These are phyloP conservation scores for Hecatera dysodea DNA, from an alignment of 2,888 invertebrate species.

Conservation along the genomic window DNA sequence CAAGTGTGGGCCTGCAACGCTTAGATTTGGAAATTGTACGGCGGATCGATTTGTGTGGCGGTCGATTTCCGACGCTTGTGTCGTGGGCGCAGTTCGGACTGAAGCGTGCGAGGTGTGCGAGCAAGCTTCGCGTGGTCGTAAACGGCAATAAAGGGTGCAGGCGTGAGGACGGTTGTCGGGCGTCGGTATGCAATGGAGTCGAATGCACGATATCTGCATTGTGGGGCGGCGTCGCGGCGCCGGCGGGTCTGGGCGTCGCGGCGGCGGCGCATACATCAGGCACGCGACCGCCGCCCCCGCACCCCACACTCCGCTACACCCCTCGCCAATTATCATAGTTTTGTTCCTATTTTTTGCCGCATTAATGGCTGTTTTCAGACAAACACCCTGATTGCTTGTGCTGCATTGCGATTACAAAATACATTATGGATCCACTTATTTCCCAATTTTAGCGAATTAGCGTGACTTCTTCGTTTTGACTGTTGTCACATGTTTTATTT, in stretches of 20 bases:
- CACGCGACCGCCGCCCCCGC: constrained; percentile 82
- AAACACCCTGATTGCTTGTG: constrained; percentile 65
- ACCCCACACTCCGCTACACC: constrained; percentile 63
- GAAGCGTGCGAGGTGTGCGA: constrained; percentile 32
- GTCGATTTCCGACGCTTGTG: constrained; percentile 61
- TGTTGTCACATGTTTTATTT: neutral
- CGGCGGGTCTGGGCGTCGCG: constrained; percentile 88
- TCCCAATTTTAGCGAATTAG: neutral
- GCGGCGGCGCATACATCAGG: constrained; percentile 90
- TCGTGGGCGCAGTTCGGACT: constrained; percentile 33
- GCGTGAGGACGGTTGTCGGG: constrained; percentile 75
- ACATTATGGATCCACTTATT: constrained; percentile 30
- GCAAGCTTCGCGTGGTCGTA: constrained; percentile 74
- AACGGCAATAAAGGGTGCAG: constrained; percentile 74
- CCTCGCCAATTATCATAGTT: constrained; percentile 84
- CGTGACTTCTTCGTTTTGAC: neutral
- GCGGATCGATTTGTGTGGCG: constrained; percentile 72
- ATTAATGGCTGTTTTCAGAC: constrained; percentile 72
- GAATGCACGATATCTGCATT: constrained; percentile 89
- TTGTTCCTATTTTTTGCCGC: constrained; percentile 80
- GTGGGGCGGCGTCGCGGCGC: constrained; percentile 86
- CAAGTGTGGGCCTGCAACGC: constrained; percentile 80
- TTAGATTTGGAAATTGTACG: constrained; percentile 75
- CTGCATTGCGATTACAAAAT: constrained; percentile 65
- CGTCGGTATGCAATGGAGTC: constrained; percentile 72